These are phyloP conservation scores for Caenorhabditis sulstoni DNA, from an alignment of 2,888 invertebrate genomes.

Conservation along the genomic window DNA sequence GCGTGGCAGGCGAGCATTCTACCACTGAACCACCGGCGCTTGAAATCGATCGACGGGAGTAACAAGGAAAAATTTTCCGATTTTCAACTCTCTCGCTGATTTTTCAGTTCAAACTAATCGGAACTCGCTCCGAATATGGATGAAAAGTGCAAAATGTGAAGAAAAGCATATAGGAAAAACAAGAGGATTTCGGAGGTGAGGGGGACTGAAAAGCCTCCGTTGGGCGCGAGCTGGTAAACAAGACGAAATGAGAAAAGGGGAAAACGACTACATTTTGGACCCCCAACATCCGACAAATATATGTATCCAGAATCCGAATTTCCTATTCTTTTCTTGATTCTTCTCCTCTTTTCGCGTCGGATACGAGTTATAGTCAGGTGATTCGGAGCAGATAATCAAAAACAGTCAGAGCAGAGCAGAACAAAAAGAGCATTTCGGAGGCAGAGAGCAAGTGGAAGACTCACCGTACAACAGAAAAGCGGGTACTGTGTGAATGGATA, in stretches of 20 bases:
- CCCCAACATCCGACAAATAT: too few relatives aligned
- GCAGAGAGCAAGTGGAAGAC: constrained; percentile 8
- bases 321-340: too few relatives aligned
- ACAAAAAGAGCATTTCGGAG: not conserved
- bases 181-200: constrained; percentile 15
- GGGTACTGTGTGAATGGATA: constrained; percentile 48
- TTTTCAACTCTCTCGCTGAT: too few relatives aligned
- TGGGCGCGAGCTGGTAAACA: constrained; percentile 26
- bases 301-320: too few relatives aligned
- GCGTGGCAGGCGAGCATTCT: constrained; percentile 77
- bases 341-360: too few relatives aligned
- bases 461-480: constrained; percentile 53
- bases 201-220: not conserved
- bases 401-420: too few relatives aligned
- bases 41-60: too few relatives aligned
- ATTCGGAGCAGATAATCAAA: too few relatives aligned
- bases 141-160: not conserved
- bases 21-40: constrained; percentile 76
- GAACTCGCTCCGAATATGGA: too few relatives aligned
- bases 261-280: constrained; percentile 44
- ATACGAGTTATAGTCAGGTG: too few relatives aligned
- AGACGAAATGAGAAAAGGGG: constrained; percentile 43
- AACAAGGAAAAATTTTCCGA: too few relatives aligned
- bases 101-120: too few relatives aligned
- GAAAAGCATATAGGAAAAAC: not conserved